Base-by-base conservation (phyloP, 1,140 invertebrate species). In the Drosophila micromelanica region DNA sequence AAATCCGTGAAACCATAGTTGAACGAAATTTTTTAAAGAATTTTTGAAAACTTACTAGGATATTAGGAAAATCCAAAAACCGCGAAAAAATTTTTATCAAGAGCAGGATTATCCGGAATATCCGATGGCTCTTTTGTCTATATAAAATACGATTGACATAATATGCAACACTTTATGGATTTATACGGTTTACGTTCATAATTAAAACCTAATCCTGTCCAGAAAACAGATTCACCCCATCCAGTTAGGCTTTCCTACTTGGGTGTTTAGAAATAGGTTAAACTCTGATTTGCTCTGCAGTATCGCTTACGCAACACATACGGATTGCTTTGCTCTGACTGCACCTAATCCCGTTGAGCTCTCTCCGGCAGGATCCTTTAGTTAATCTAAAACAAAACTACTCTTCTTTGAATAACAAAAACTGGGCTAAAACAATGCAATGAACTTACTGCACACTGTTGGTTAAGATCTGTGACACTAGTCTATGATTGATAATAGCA, bases 341-440 rank as follows among this genome's bases (percentile, higher is more conserved):
- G n/a, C 3, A 9, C 15, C 13, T 9, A 11, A 64, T 71, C 61
- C 40, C 27, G 0, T 12, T 17, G 27, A 57, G 68, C 27, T 42
- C 27, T 42, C 4, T 9, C 3, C 0, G 2, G 3, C 7, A 6
- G n/a, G n/a, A 49, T 42, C n/a, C 9, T 15, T 2, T 27, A 13
- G 4, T 38, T 17, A n/a, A 23, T 11, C n/a, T 3, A 2, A 30
- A 9, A 43, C 2, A 7, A 5, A 8, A 37, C 2, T 6, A 6
- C 6, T 20, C 43, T 11, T 46, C 27, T 11, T 42, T 38, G 6
- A 46, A 55, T n/a, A 23, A n/a, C 6, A 20, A 13, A 27, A 27
- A 27, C 4, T 5, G 5, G 5, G 0, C 8, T 1, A 35, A 35
- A 9, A 15, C 8, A 8, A 5, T 20, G 15, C 3, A 20, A 32